Percentiles rank a stretch among this genome's conserved stretches.
These are phyloP conservation scores for Campylomormyrus numenius DNA, from an alignment of 2,113 vertebrate genomes.

Conservation along the genomic window DNA sequence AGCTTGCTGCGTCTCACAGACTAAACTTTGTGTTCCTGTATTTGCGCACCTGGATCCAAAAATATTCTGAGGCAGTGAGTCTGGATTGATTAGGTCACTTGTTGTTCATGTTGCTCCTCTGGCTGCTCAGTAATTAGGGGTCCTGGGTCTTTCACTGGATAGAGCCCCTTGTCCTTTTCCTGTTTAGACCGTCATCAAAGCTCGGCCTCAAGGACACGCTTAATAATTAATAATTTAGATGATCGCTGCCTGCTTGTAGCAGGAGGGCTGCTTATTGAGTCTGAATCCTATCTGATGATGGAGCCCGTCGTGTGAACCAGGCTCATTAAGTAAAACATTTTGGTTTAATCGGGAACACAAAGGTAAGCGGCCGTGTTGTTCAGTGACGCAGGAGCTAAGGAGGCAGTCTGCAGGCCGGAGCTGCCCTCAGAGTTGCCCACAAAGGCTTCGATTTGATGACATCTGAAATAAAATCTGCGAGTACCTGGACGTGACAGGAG, in stretches of 20 bases:
- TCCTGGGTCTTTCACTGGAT: constrained; percentile 96
- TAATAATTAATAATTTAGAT: constrained; percentile 98
- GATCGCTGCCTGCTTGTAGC: constrained; percentile 82
- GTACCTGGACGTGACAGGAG: not conserved
- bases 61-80: constrained; percentile 7
- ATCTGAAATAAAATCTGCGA: not conserved
- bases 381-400: constrained; percentile 23
- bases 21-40: not conserved
- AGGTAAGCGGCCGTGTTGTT: constrained; percentile 67
- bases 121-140: constrained; percentile 92
- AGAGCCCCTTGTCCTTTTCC: constrained; percentile 92
- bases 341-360: constrained; percentile 73
- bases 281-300: constrained; percentile 96
- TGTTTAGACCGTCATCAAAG: constrained; percentile 94
- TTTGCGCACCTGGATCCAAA: not conserved
- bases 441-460: not conserved
- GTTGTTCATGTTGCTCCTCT: constrained; percentile 61
- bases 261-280: constrained; percentile 96
- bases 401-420: not conserved
- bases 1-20: not conserved
- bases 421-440: not conserved
- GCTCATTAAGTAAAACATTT: constrained; percentile 89
- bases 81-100: constrained; percentile 65
- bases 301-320: constrained; percentile 88
- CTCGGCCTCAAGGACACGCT: constrained; percentile 87